Conservation (phyloP, 35 echinoderm and acorn worm genomes). For the Nesometra sesokonis region DNA sequence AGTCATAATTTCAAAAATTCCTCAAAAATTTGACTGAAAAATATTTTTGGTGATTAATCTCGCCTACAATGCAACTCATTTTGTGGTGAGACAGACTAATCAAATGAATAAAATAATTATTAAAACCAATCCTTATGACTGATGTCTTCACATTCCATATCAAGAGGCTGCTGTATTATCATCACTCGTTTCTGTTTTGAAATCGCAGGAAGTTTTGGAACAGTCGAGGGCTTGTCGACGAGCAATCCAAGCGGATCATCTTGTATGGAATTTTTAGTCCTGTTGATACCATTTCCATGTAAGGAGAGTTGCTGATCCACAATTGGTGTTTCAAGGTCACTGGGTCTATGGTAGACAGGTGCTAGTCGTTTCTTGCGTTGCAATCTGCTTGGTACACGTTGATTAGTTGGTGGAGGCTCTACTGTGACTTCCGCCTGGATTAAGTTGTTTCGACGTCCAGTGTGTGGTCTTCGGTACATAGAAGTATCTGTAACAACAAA, state of each 20-base stretch:
- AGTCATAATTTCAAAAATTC: too few relatives aligned
- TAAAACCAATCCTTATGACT: not conserved
- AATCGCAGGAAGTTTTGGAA: constrained; percentile 67
- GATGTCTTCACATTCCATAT: not conserved
- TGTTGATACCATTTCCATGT: not conserved
- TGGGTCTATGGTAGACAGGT: not conserved
- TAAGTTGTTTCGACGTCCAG: not conserved
- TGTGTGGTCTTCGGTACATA: not conserved
- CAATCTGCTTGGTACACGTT: not conserved
- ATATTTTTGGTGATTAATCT: too few relatives aligned
- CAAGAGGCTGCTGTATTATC: constrained; percentile 21
- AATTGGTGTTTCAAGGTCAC: not conserved
- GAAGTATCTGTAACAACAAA: not conserved
- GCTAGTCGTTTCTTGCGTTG: not conserved
- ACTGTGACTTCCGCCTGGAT: not conserved
- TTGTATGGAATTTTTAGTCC: not conserved
- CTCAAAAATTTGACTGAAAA: too few relatives aligned
- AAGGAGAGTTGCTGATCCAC: not conserved
- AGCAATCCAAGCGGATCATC: not conserved
- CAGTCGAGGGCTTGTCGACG: not conserved
- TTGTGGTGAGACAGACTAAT: too few relatives aligned
- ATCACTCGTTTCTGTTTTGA: constrained; percentile 19
- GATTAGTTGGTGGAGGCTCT: not conserved
- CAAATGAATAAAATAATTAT: not conserved
- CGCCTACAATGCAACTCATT: too few relatives aligned